Conservation (phyloP, 2,888 invertebrate species). For the Leptopilina myrica region DNA sequence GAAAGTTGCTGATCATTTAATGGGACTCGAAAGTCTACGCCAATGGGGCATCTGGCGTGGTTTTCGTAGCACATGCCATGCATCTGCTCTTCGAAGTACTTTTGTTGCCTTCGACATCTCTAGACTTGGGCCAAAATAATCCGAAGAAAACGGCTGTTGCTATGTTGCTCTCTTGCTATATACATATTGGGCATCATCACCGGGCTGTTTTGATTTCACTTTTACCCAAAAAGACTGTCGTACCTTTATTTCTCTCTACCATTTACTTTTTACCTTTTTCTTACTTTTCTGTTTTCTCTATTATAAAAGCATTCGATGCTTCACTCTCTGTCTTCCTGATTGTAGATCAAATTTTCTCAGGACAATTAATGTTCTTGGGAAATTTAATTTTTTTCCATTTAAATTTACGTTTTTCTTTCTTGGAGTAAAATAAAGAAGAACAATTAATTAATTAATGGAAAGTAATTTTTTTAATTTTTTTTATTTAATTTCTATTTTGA, state of each 20-base stretch:
- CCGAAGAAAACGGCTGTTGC: constrained; percentile 65
- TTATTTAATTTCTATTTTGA: too few species aligned
- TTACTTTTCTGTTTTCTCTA: background rate
- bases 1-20: constrained; percentile 44
- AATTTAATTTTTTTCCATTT: too few species aligned
- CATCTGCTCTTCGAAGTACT: constrained; percentile 74
- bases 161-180: constrained; percentile 68
- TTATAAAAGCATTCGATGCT: too few species aligned
- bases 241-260: too few species aligned
- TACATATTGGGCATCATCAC: background rate
- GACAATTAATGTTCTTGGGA: too few species aligned
- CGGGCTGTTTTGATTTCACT: constrained; percentile 47
- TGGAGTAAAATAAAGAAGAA: too few species aligned
- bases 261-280: background rate
- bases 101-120: constrained; percentile 70
- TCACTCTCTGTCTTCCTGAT: too few species aligned
- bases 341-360: too few species aligned
- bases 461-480: too few species aligned
- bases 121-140: constrained; percentile 64
- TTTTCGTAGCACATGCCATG: constrained; percentile 74
- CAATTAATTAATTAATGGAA: too few species aligned
- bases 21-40: constrained; percentile 66
- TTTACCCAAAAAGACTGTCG: constrained; percentile 1
- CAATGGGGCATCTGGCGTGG: constrained; percentile 75
- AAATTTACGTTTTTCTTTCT: too few species aligned